Conservation (phyloP, 2,797 vertebrate genomes). For the Amazona ochrocephala region DNA sequence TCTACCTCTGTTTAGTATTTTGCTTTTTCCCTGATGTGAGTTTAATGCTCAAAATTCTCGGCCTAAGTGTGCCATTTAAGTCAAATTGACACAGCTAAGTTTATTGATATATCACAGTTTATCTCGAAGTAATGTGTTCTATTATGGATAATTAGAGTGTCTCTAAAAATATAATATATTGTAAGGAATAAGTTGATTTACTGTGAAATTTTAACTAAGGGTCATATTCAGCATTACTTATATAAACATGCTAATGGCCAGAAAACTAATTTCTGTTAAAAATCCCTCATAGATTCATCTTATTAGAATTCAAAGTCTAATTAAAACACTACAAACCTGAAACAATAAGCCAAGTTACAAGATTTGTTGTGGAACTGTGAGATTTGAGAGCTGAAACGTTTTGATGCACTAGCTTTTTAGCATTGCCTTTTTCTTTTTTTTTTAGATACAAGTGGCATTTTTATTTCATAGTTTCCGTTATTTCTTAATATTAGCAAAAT, state of each 20-base stretch:
- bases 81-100: neutral
- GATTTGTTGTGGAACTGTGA: neutral
- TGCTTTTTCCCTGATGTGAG: neutral
- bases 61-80: neutral
- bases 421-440: too few species aligned
- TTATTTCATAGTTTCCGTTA: neutral
- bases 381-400: neutral
- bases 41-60: neutral
- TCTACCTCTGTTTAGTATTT: neutral
- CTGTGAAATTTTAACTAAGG: conserved; percentile 33
- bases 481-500: neutral
- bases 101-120: neutral
- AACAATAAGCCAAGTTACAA: neutral
- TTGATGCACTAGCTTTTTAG: neutral
- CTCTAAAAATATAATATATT: neutral
- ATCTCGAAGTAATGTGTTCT: neutral
- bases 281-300: neutral
- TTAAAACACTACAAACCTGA: neutral
- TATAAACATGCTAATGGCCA: conserved; percentile 13
- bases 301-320: conserved; percentile 13
- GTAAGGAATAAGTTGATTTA: neutral
- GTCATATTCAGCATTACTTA: neutral
- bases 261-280: conserved; percentile 6
- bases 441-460: neutral
- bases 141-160: conserved; percentile 24